These are phyloP conservation scores for Haplotaxodon microlepis DNA, from an alignment of 2,113 vertebrate species.

Conservation along the genomic window DNA sequence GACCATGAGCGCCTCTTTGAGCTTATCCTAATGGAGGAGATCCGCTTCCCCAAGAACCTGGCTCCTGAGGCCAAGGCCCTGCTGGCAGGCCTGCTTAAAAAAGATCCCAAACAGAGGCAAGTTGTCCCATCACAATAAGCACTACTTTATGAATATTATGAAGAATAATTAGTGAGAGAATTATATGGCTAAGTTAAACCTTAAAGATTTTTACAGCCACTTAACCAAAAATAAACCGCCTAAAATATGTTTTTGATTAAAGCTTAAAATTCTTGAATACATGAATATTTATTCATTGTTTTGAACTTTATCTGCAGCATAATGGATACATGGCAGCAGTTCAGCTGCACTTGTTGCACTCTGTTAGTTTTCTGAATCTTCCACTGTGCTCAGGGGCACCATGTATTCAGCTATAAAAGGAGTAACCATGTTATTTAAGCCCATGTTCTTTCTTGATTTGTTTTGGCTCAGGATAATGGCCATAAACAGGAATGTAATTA, in stretches of 20 bases:
- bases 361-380: background rate
- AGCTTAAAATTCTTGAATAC: background rate
- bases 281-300: background rate
- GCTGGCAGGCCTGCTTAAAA: conserved; percentile 88
- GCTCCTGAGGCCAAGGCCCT: conserved; percentile 87
- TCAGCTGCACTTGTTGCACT: background rate
- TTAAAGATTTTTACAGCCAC: background rate
- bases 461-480: conserved; percentile 22
- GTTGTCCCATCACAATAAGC: background rate
- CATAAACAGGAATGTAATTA: conserved; percentile 28
- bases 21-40: conserved; percentile 96
- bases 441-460: conserved; percentile 22
- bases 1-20: conserved; percentile 97
- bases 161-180: background rate
- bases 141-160: background rate
- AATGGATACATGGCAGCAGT: background rate
- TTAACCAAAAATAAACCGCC: background rate
- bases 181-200: background rate
- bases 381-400: background rate
- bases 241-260: background rate
- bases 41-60: conserved; percentile 93
- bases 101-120: conserved; percentile 90
- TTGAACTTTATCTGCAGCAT: background rate
- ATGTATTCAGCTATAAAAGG: background rate
- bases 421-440: conserved; percentile 32